Percentiles rank a stretch among this genome's conserved stretches.
phyloP scores from a whole-genome alignment of 1,140 invertebrate species.

The Leptinotarsa lineolata region DNA sequence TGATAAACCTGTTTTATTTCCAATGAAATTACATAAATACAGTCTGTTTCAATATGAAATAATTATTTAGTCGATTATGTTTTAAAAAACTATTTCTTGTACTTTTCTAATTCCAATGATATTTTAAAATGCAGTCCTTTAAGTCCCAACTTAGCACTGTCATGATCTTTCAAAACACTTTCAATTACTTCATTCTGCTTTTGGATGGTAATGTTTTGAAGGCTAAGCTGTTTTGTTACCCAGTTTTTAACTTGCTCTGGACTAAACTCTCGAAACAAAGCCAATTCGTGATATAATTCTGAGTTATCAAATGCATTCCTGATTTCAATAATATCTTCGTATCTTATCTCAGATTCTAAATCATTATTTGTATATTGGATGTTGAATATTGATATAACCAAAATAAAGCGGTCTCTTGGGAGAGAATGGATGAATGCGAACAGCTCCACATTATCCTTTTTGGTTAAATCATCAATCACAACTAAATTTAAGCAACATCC shows the following conservation, averaged over 20 bases:
- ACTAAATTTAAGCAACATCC: constrained; percentile 29
- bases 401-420: constrained; percentile 12
- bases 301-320: constrained; percentile 18
- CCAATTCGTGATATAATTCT: constrained; percentile 20
- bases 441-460: constrained; percentile 9
- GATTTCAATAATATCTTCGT: constrained; percentile 25
- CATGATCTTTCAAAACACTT: constrained; percentile 22
- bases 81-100: constrained; percentile 14
- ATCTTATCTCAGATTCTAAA: constrained; percentile 18
- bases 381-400: constrained; percentile 23
- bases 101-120: constrained; percentile 22
- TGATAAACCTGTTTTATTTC: constrained; percentile 4
- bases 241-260: constrained; percentile 19
- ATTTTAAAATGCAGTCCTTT: constrained; percentile 29
- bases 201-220: not conserved
- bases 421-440: constrained; percentile 23
- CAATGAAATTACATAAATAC: not conserved
- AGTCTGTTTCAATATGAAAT: not conserved
- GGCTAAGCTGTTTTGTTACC: constrained; percentile 15
- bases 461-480: constrained; percentile 28
- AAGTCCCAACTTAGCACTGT: constrained; percentile 15
- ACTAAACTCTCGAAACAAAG: constrained; percentile 26
- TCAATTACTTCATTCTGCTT: constrained; percentile 9
- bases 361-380: constrained; percentile 15
- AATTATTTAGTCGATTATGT: not conserved